Percentiles rank a stretch among this genome's conserved stretches.
phyloP scores from a whole-genome alignment of 1,140 invertebrate species.

The Telenomus remus region DNA sequence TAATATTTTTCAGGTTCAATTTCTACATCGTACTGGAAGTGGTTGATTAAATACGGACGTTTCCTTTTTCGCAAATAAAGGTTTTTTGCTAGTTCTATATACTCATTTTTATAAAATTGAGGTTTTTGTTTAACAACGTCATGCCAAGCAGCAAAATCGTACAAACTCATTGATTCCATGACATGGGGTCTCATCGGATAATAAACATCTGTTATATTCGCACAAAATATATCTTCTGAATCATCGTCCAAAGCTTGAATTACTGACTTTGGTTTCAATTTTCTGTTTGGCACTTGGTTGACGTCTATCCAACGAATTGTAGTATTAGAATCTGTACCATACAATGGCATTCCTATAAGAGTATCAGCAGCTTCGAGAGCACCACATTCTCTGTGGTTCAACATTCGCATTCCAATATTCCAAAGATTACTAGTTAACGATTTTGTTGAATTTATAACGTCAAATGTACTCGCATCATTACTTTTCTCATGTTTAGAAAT shows the following conservation, averaged over 20 bases:
- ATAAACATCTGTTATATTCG: not conserved
- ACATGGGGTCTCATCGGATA: not conserved
- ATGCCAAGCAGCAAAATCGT: not conserved
- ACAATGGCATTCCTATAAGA: not conserved
- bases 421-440: not conserved
- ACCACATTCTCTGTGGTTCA: constrained; percentile 1
- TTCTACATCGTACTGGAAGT: not conserved
- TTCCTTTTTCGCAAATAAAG: not conserved
- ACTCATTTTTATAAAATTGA: not conserved
- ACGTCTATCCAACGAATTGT: not conserved
- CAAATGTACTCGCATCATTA: not conserved
- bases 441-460: not conserved
- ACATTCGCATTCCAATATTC: not conserved
- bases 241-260: not conserved
- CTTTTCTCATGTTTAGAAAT: not conserved
- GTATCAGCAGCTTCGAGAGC: not conserved
- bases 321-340: not conserved
- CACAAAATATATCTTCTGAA: not conserved
- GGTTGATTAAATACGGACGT: not conserved
- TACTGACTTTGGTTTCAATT: not conserved
- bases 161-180: not conserved
- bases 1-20: not conserved
- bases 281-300: not conserved
- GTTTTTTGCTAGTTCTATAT: not conserved
- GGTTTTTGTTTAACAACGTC: not conserved